Evolutionary conservation across 1,140 invertebrate species (phyloP).

Genomic region (Micrasema minimum): DNA sequence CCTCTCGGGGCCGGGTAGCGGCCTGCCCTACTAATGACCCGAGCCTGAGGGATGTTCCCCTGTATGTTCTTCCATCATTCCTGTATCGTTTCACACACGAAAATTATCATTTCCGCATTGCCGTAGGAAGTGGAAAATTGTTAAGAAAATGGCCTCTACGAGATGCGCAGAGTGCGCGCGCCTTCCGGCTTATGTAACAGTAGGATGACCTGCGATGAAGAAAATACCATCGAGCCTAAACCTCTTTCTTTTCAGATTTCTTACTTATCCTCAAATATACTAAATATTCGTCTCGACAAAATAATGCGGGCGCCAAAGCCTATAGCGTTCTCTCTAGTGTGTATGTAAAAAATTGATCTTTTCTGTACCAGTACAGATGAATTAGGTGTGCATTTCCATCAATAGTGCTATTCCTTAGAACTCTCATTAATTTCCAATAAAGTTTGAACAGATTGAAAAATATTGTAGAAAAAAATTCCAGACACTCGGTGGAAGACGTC

Average conservation of each 20-base stretch:
- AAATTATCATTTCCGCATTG: constrained; percentile 47
- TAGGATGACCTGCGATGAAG: constrained; percentile 33
- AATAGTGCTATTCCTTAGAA: too few relatives aligned
- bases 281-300: too few relatives aligned
- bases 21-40: neutral
- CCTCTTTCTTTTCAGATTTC: neutral
- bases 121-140: constrained; percentile 49
- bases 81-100: constrained; percentile 27
- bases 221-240: constrained; percentile 10
- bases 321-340: too few relatives aligned
- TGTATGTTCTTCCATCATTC: neutral
- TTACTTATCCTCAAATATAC: too few relatives aligned
- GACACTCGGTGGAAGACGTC: too few relatives aligned
- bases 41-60: neutral
- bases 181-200: constrained; percentile 48
- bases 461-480: too few relatives aligned
- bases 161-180: constrained; percentile 47
- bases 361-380: too few relatives aligned
- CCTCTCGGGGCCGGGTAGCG: neutral
- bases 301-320: too few relatives aligned
- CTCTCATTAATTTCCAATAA: too few relatives aligned
- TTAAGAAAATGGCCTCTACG: constrained; percentile 46
- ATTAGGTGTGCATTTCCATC: too few relatives aligned
- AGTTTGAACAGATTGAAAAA: too few relatives aligned
- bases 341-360: too few relatives aligned